Evolutionary conservation across 92 coral and sea anemone genomes (phyloP), one percentile per base, ranked within the genome.

Genomic region (Galaxea fascicularis): DNA sequence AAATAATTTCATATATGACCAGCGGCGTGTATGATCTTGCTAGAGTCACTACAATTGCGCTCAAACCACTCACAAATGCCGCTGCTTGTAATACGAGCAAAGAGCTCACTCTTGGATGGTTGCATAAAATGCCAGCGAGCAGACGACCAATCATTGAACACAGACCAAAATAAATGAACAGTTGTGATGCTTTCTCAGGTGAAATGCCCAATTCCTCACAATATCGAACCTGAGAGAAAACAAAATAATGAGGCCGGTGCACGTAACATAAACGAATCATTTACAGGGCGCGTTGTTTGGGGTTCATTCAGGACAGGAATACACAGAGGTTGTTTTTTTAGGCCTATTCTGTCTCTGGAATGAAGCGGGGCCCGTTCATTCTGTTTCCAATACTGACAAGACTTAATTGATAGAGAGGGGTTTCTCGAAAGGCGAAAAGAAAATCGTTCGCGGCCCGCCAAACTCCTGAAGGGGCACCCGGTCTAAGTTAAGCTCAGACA

Each of bases 121-220:
- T 81, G 74, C 93, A 90, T 41, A 90, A 65, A 31, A 80, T 82
- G 16, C 93, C 93, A 65, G 84, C 84, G 70, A 90, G 60, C 75
- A 90, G 76, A 16, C 93, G 88, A 39, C 90, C 90, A 69, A 86
- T 39, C 47, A 79, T 65, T 30, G 93, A 86, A 31, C 85, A 71
- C 51, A 86, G 54, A 3, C 90, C 93, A 68, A 66, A 60, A 70
- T 85, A 90, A 70, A 90, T 74, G 41, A 86, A 80, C 45, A 80
- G 78, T 80, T 77, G 80, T 4, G 93, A 77, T 14, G 81, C 88
- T 65, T 76, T 68, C 29, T 90, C 88, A 9, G 88, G 59, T 25
- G 84, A 74, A 54, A 86, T 86, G 17, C 90, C 93, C 15, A 90
- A 75, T 54, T 90, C 93, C 21, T 86, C 90, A 39, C 93, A 86